These are phyloP conservation scores for Drosophila arizonae DNA, from an alignment of 1,140 invertebrate species.

Conservation along the genomic window DNA sequence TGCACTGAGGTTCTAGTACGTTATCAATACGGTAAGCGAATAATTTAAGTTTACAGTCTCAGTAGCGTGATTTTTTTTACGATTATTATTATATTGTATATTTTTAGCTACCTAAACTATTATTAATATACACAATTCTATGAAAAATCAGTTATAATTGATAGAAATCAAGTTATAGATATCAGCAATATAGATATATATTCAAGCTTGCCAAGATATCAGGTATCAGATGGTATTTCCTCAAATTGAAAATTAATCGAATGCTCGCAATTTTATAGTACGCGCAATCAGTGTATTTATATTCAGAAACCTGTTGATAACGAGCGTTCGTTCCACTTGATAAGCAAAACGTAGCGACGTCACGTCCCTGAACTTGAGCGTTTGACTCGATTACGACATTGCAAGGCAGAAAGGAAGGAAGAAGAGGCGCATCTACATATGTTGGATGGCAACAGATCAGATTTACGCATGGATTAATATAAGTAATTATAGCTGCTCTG, in stretches of 20 bases:
- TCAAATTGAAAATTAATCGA: neutral
- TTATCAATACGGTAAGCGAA: constrained; percentile 28
- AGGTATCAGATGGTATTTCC: neutral
- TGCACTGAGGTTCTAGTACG: constrained; percentile 34
- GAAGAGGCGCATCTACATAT: neutral
- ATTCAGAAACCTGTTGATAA: constrained; percentile 14
- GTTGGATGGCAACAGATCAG: neutral
- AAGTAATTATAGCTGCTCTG: too few species aligned
- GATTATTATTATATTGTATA: too few species aligned
- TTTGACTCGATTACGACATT: neutral
- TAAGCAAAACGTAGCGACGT: constrained; percentile 31
- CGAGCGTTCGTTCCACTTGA: constrained; percentile 7
- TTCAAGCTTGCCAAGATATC: neutral
- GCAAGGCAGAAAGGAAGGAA: too few species aligned
- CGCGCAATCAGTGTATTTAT: neutral
- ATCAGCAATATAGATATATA: too few species aligned
- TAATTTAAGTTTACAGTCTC: constrained; percentile 30
- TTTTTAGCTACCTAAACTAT: neutral
- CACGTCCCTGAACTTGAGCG: constrained; percentile 40
- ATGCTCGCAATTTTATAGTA: neutral
- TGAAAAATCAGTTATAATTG: neutral
- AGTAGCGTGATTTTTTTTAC: constrained; percentile 2
- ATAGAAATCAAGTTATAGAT: neutral
- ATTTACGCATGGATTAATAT: too few species aligned
- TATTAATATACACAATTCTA: too few species aligned